Evolutionary conservation across 2,888 invertebrate species (phyloP), one percentile per base, ranked within the genome.

Genomic region (Dryadula phaetusa): DNA sequence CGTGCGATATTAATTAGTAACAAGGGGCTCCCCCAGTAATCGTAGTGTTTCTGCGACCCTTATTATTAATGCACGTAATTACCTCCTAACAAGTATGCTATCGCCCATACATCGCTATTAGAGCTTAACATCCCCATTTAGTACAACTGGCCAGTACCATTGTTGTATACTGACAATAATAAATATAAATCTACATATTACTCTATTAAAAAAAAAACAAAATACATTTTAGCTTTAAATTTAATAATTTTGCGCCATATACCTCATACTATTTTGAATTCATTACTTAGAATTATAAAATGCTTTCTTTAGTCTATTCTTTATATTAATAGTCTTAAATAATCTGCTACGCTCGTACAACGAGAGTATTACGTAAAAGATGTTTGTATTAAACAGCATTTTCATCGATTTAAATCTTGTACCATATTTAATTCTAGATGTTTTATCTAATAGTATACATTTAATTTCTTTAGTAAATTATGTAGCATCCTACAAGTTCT

Each of bases 11-110:
- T 85, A 83, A 85, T 85, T 82, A 85, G 70, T 73, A 72, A 73
- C 69, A 69, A 70, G 62, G 69, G n/a, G 70, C 65, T 72, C 70
- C 65, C 65, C 76, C 72, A 69, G 70, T 69, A 67, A 52, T 76
- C 65, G 72, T 40, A 40, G 71, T 65, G 54, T 47, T 56, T 70
- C 40, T 49, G 71, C 72, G 76, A 73, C 76, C 81, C 79, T 86
- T 83, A 90, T 91, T 86, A 89, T 85, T 90, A 90, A 89, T 90
- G 84, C 87, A 89, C 76, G 87, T 86, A 87, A 90, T 90, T 88
- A 89, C 82, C 86, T 84, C 85, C 79, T 78, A 84, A 79, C 71
- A 77, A 75, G 79, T 80, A 82, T 82, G 79, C 79, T 85, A 86
- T 82, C 78, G 82, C 79, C 87, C 70, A 86, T 90, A 87, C 80